A percentile compares a stretch with the other conserved stretches of the same genome.
Conservation (phyloP, 2,797 vertebrate species). For the Poecilia wingei region DNA sequence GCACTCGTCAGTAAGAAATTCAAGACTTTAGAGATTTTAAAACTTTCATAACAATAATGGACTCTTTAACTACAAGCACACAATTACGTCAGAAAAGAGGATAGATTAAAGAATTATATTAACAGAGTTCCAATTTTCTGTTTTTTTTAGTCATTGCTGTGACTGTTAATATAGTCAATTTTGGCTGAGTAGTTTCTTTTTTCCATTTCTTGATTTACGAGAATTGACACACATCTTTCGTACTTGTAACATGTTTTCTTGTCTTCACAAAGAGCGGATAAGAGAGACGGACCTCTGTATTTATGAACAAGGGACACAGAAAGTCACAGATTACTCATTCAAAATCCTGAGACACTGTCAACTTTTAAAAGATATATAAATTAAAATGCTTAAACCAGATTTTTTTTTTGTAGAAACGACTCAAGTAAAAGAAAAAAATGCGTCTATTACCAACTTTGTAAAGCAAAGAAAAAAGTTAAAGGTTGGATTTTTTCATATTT, state of each 20-base stretch:
- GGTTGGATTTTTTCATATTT: not conserved
- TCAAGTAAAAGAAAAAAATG: not conserved
- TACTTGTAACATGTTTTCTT: not conserved
- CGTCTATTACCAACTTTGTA: not conserved
- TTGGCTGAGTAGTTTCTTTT: not conserved
- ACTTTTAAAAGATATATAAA: too few species aligned
- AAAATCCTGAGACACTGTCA: not conserved
- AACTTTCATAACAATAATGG: conserved; percentile 1
- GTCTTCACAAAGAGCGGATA: not conserved
- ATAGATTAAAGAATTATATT: not conserved
- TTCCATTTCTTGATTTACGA: not conserved
- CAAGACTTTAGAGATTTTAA: not conserved
- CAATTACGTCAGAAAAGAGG: not conserved
- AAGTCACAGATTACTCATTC: not conserved
- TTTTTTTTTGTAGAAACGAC: not conserved
- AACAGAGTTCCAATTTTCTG: not conserved
- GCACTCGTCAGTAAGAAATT: not conserved
- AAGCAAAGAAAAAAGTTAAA: not conserved
- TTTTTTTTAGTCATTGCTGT: not conserved
- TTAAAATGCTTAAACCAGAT: too few species aligned
- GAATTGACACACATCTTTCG: not conserved
- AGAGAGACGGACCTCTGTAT: not conserved
- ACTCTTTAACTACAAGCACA: not conserved
- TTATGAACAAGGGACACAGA: not conserved
- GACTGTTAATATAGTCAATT: not conserved